Conservation (phyloP, 2,888 invertebrate species). For the Heliconius charithonia region DNA sequence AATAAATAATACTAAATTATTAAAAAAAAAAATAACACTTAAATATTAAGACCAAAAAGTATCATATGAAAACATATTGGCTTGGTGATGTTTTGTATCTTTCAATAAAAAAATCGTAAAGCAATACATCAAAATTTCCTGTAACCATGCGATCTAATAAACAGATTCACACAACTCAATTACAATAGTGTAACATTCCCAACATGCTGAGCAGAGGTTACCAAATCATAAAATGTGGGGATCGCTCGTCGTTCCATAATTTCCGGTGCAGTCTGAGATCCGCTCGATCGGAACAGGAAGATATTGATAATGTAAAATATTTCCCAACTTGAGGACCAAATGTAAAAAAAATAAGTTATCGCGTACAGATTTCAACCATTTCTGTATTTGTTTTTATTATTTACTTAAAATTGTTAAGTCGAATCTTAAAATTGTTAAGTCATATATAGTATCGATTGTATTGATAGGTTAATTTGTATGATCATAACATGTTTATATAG, state of each 20-base stretch:
- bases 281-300: constrained; percentile 26
- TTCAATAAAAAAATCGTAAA: neutral
- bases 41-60: no score
- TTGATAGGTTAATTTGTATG: neutral
- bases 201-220: constrained; percentile 18
- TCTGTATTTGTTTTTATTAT: no score
- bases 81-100: neutral
- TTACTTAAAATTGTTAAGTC: no score
- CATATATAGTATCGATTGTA: neutral
- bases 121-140: neutral
- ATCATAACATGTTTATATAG: no score
- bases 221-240: constrained; percentile 30
- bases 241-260: constrained; percentile 22
- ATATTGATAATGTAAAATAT: constrained; percentile 16
- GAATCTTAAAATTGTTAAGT: no score
- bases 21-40: no score
- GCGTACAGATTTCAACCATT: neutral
- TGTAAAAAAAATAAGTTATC: neutral
- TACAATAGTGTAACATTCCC: neutral
- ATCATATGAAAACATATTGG: neutral
- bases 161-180: neutral
- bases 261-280: constrained; percentile 29
- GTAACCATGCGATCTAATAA: neutral
- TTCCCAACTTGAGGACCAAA: neutral
- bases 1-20: no score